A percentile compares a stretch with the other conserved stretches of the same genome.
Evolutionary conservation across 1,140 invertebrate genomes (phyloP).

Genomic region (Bombus haemorrhoidalis): DNA sequence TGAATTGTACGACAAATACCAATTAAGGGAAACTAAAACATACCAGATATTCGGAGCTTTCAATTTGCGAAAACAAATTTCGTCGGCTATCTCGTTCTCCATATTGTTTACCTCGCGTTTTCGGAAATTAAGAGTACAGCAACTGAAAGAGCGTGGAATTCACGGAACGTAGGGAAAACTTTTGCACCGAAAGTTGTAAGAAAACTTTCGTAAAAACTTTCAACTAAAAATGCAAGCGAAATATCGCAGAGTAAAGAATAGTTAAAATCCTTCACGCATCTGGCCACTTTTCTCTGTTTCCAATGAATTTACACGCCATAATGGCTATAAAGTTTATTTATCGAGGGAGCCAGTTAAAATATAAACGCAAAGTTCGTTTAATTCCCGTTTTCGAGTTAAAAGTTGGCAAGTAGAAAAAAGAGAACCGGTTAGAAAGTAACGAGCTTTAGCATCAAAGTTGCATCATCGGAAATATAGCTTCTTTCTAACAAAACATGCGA

Average conservation of each 20-base stretch:
- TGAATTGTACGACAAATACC: no score
- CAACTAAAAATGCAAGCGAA: background rate
- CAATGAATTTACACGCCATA: background rate
- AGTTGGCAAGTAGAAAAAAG: background rate
- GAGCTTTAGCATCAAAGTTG: conserved; percentile 4
- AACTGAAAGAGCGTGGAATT: background rate
- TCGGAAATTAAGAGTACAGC: background rate
- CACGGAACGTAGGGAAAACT: background rate
- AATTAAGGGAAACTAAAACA: background rate
- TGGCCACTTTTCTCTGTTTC: background rate
- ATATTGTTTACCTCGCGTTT: conserved; percentile 1
- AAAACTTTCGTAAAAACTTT: conserved; percentile 2
- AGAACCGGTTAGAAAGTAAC: background rate
- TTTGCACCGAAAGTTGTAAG: background rate
- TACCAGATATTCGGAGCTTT: background rate
- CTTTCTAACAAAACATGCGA: background rate
- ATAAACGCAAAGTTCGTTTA: background rate
- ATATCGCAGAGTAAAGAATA: background rate
- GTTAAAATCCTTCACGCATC: background rate
- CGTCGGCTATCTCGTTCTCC: background rate
- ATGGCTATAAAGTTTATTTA: conserved; percentile 4
- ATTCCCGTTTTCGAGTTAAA: conserved; percentile 4
- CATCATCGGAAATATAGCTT: background rate
- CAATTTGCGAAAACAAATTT: background rate
- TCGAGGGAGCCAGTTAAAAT: background rate